These are phyloP conservation scores for Colaptes auratus DNA, from an alignment of 2,113 vertebrate species.

Conservation along the genomic window DNA sequence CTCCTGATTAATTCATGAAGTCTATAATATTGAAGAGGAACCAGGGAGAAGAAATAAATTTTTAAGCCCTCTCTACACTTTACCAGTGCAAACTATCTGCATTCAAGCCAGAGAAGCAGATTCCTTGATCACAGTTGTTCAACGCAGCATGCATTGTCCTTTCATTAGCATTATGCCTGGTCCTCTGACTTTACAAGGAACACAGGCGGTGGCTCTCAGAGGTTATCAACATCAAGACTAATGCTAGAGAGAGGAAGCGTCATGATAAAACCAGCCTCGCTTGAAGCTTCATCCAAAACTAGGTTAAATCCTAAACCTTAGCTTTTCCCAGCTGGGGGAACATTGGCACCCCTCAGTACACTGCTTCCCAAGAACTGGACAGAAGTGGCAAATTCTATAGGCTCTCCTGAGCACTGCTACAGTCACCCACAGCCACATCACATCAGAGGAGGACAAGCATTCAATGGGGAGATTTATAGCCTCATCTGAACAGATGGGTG, in stretches of 20 bases:
- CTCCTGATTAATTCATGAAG: constrained; percentile 60
- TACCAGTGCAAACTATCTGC: constrained; percentile 21
- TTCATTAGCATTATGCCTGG: constrained; percentile 14
- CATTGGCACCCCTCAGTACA: neutral
- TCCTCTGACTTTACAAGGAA: neutral
- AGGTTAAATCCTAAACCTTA: neutral
- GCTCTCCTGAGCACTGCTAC: neutral
- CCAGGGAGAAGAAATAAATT: constrained; percentile 10
- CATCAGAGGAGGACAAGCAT: neutral
- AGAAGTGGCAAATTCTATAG: neutral
- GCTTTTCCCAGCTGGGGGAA: neutral
- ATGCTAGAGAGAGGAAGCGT: neutral
- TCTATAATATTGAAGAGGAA: constrained; percentile 57
- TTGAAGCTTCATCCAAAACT: neutral
- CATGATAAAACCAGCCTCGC: neutral
- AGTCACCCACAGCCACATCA: neutral
- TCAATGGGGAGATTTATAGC: neutral
- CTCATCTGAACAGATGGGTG: neutral
- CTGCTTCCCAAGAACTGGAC: neutral
- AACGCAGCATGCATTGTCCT: neutral
- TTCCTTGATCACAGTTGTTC: neutral
- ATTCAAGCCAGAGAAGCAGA: constrained; percentile 44
- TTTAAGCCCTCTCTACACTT: constrained; percentile 45
- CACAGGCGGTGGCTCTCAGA: neutral
- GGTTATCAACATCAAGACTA: neutral